Evolutionary conservation across 2,113 vertebrate genomes (phyloP), one percentile per base, ranked within the genome.

Genomic region (Semicossyphus pulcher): DNA sequence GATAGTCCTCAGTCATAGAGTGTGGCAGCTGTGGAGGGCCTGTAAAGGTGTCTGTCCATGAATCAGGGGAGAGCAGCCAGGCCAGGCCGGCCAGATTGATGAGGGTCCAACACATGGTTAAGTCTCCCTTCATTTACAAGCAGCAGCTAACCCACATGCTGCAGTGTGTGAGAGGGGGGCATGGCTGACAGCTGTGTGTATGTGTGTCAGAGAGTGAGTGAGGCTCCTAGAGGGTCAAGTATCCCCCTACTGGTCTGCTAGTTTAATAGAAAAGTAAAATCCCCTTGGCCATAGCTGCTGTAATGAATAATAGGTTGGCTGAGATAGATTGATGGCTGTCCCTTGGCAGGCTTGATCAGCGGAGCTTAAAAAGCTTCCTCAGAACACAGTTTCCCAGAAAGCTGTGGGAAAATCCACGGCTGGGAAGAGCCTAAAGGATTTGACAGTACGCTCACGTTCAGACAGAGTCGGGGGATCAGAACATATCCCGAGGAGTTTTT

Each of bases 51-150:
- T 63, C 23, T 71, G 60, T 76, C 73, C 78, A 90, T 91, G 91
- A 91, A 91, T 89, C 84, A 89, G 83, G 76, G 66, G 73, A 67
- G 80, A 88, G 83, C 81, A 87, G 78, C 87, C 82, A 79, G 79
- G 72, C 83, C 79, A 71, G 79, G 44, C 68, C 72, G 73, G 76
- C 54, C 81, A 89, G 88, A 91, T 86, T 89, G 87, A 91, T 90
- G 88, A 89, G 86, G 83, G 83, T 71, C 82, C 86, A 86, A 90
- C 67, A 72, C 88, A 88, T 81, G 87, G 85, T 86, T 89, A 89
- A 87, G 75, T 88, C 85, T 90, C 68, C 89, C 88, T 91, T 91
- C 80, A 88, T 90, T 91, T 91, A 88, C 87, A 90, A 89, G 84
- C 85, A 83, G 64, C 68, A 72, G 78, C 85, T 87, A 81, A 76